These are phyloP conservation scores for Polydrusus cervinus DNA, from an alignment of 2,888 invertebrate genomes.

Conservation along the genomic window DNA sequence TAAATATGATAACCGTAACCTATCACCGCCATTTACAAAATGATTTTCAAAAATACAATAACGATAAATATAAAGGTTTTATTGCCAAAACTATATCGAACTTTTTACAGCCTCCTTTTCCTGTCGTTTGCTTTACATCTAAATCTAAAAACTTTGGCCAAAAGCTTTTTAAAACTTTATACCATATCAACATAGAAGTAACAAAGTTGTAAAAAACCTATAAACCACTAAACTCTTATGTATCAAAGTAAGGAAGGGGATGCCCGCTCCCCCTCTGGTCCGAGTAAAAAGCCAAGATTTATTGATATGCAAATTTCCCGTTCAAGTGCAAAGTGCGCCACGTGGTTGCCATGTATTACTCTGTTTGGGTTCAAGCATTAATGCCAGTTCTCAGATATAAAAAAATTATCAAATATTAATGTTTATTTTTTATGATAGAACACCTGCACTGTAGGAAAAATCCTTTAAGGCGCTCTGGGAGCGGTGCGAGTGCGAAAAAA, in stretches of 20 bases:
- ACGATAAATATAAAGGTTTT: constrained; percentile 11
- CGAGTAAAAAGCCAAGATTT: constrained; percentile 25
- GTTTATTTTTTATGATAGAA: no score
- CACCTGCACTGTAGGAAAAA: no score
- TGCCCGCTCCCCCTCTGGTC: no score
- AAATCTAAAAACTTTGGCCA: constrained; percentile 17
- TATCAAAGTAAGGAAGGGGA: constrained; percentile 27
- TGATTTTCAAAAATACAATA: not conserved
- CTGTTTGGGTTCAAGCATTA: no score
- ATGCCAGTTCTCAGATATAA: no score
- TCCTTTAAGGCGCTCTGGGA: no score
- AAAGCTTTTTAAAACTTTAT: constrained; percentile 26
- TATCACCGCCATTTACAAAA: not conserved
- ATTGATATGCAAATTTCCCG: no score
- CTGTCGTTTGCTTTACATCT: constrained; percentile 31
- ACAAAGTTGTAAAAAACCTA: constrained; percentile 32
- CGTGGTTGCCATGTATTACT: no score
- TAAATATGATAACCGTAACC: not conserved
- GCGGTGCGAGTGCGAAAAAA: no score
- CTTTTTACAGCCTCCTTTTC: constrained; percentile 9
- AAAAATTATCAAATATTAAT: no score
- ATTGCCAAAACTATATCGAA: constrained; percentile 14
- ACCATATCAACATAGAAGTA: constrained; percentile 29
- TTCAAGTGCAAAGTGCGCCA: no score
- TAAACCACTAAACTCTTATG: constrained; percentile 35